Evolutionary conservation across 2,113 vertebrate species (phyloP).

Genomic region (Nyctereutes procyonoides): DNA sequence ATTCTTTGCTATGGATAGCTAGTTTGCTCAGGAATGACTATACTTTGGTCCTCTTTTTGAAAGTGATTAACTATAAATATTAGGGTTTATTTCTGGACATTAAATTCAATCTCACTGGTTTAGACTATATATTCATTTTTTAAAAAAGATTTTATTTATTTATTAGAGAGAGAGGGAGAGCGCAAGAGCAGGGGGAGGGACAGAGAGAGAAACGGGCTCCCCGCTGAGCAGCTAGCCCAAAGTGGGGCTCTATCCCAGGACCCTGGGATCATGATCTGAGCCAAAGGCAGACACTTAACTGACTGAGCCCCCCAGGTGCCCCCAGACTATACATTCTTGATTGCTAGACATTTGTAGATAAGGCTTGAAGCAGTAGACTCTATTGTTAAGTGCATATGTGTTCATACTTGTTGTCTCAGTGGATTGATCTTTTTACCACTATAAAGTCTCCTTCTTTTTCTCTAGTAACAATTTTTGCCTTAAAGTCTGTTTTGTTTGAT

Average conservation of each 20-base stretch:
- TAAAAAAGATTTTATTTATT: not conserved
- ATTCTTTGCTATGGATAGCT: too few species aligned
- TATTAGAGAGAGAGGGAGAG: not conserved
- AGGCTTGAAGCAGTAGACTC: not conserved
- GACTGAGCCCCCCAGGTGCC: not conserved
- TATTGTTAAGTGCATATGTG: not conserved
- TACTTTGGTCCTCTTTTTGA: not conserved
- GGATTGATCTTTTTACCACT: not conserved
- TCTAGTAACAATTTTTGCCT: not conserved
- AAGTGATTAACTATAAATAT: not conserved
- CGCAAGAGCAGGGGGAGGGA: not conserved
- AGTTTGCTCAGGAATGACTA: not conserved
- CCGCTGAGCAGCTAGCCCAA: not conserved
- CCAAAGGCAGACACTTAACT: not conserved
- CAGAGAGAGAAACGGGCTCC: not conserved
- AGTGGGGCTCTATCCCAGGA: not conserved
- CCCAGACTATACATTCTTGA: not conserved
- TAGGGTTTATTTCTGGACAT: not conserved
- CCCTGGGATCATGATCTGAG: not conserved
- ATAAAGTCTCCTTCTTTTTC: not conserved
- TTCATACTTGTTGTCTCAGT: not conserved
- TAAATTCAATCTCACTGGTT: not conserved
- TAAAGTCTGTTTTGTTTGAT: not conserved
- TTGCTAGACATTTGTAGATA: not conserved
- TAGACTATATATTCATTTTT: not conserved